Evolutionary conservation across 2,888 invertebrate genomes (phyloP).

Genomic region (Eristalinus sepulchralis): DNA sequence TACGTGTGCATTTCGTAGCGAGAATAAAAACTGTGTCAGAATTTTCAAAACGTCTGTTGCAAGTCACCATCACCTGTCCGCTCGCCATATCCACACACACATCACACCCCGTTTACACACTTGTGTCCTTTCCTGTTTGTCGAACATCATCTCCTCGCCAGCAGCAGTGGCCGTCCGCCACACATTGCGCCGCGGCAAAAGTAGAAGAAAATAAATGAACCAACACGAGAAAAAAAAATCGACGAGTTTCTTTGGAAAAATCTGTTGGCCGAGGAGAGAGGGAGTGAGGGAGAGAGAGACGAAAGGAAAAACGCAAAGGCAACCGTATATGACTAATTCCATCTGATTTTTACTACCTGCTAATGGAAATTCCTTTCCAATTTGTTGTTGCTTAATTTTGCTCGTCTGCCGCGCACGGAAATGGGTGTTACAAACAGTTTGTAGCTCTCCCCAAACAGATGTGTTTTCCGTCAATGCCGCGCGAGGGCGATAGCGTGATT

Average conservation of each 20-base stretch:
- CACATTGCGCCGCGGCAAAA: background rate
- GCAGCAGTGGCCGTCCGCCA: background rate
- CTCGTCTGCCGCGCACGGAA: slow-evolving; percentile 8
- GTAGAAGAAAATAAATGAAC: background rate
- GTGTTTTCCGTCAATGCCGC: background rate
- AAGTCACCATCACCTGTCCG: slow-evolving; percentile 1
- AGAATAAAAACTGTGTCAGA: background rate
- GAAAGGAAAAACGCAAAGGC: slow-evolving; percentile 1
- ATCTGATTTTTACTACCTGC: slow-evolving; percentile 62
- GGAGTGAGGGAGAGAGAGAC: too few relatives aligned
- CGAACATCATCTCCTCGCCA: background rate
- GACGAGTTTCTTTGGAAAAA: slow-evolving; percentile 5
- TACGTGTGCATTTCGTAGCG: background rate
- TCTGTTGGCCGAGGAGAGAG: background rate
- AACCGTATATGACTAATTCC: slow-evolving; percentile 51
- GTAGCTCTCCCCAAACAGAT: background rate
- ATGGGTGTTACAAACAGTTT: background rate
- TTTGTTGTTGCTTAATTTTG: slow-evolving; percentile 54
- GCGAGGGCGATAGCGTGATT: background rate
- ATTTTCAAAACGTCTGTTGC: background rate
- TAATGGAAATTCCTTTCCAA: slow-evolving; percentile 62
- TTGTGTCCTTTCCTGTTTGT: background rate
- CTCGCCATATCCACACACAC: background rate
- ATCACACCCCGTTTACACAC: background rate
- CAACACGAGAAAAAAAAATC: background rate